Evolutionary conservation across 30 jellyfish, hydroid and myxozoan genomes (phyloP), one percentile per base, ranked within the genome.

Genomic region (Sanderia malayensis): DNA sequence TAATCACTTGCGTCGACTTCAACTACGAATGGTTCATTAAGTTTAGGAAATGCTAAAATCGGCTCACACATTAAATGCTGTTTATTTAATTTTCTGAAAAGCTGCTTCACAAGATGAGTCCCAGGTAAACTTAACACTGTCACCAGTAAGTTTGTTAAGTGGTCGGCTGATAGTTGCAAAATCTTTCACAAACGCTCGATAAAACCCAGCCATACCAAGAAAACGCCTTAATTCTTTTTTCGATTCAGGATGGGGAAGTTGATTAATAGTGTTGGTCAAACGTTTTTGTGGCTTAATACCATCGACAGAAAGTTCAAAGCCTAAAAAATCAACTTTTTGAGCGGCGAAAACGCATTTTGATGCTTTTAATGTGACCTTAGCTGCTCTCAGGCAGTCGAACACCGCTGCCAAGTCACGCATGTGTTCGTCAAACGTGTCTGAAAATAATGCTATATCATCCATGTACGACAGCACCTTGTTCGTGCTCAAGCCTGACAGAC

Each of bases 231-330:
- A 34, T 46, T 69, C 69, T 46, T 45, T 69, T 45, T 69, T 69
- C 1, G 81, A 69, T 21, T 69, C 81, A 34, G 81, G 81, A 69
- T 45, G 81, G 45, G 71, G 81, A 69, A 69, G 31, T 20, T 69
- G 71, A 46, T 69, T 69, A 69, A 33, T 69, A 69, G 81, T 70
- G 27, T 69, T 45, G 71, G 81, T 69, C 81, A 69, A 46, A 31
- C 81, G 81, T 34, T 33, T 41, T 69, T 69, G 81, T 69, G 81
- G 81, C 45, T 69, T 69, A 69, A 69, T 69, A 69, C 81, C 81
- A 30, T 33, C 71, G 28, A 69, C 81, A 11, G 81, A 69, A 69
- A 69, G 81, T 45, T 69, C 81, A 69, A 69, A 33, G 71, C 81
- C 81, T 45, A 41, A 69, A 46, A 69, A 69, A 24, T 69, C n/a